Percentiles rank a stretch among this genome's conserved stretches.
Conservation (phyloP, 1,140 invertebrate species). For the Drosophila obscura region DNA sequence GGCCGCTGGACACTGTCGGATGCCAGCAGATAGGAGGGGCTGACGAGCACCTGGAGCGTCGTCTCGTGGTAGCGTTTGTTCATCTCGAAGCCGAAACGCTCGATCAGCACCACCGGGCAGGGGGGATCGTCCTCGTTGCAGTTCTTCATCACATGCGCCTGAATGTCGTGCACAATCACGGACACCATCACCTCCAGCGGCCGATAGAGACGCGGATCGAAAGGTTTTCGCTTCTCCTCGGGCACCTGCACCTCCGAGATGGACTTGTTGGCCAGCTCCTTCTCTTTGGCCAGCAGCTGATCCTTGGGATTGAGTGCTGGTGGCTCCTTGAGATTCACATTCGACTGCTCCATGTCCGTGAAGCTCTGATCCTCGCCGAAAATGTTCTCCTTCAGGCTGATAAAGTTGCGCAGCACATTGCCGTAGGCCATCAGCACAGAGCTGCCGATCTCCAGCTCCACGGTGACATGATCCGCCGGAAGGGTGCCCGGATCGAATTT, state of each 20-base stretch:
- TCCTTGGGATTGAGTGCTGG: conserved; percentile 72
- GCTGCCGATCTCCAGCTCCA: conserved; percentile 97
- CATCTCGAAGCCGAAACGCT: conserved; percentile 98
- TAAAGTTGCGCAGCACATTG: conserved; percentile 93
- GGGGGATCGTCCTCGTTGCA: conserved; percentile 93
- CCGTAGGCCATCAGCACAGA: conserved; percentile 95
- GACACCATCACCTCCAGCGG: conserved; percentile 96
- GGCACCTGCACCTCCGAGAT: conserved; percentile 86
- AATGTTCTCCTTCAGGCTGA: conserved; percentile 97
- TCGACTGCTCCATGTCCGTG: conserved; percentile 93
- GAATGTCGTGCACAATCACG: conserved; percentile 97
- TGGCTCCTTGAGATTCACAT: conserved; percentile 72
- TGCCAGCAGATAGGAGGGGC: conserved; percentile 93
- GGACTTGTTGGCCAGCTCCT: conserved; percentile 84
- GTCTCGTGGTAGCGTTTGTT: conserved; percentile 96
- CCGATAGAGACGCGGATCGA: conserved; percentile 94
- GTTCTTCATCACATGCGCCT: conserved; percentile 95
- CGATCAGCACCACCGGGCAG: conserved; percentile 95
- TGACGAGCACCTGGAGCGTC: conserved; percentile 94
- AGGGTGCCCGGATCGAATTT: conserved; percentile 95
- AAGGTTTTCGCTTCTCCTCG: conserved; percentile 86
- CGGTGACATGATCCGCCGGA: conserved; percentile 92
- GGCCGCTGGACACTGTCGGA: conserved; percentile 89
- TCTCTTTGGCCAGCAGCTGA: conserved; percentile 74
- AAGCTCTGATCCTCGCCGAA: conserved; percentile 97